Percentiles rank a stretch among this genome's conserved stretches.
Conservation (phyloP, 2,888 invertebrate species). For the Chrysolina haemoptera region DNA sequence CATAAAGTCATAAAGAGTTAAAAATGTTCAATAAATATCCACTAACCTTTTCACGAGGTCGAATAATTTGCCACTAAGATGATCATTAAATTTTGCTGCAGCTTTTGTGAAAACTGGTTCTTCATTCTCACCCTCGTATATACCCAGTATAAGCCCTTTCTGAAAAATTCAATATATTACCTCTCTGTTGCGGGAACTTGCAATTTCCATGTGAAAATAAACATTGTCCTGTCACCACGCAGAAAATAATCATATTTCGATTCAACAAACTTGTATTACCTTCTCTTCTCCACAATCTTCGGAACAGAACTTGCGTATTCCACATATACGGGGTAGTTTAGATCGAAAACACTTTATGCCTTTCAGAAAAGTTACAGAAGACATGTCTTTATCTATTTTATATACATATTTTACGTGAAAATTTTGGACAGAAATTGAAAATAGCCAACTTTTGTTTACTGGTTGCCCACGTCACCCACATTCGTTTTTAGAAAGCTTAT, state of each 20-base stretch:
- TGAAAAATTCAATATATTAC: constrained; percentile 54
- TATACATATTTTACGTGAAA: constrained; percentile 46
- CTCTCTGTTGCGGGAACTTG: not conserved
- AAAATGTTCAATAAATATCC: constrained; percentile 48
- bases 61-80: constrained; percentile 71
- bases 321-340: constrained; percentile 45
- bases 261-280: constrained; percentile 36
- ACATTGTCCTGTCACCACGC: not conserved
- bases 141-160: constrained; percentile 74
- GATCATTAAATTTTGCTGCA: constrained; percentile 72
- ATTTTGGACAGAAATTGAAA: constrained; percentile 55
- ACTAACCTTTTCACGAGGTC: constrained; percentile 71
- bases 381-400: constrained; percentile 48
- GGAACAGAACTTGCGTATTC: constrained; percentile 50
- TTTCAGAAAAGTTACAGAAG: constrained; percentile 48
- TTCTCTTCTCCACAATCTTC: constrained; percentile 54
- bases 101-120: constrained; percentile 71
- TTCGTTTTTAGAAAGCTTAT: constrained; percentile 11
- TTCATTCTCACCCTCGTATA: constrained; percentile 69
- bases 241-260: not conserved
- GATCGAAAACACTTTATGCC: constrained; percentile 51
- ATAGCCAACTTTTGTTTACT: constrained; percentile 47
- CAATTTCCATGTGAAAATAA: not conserved
- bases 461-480: constrained; percentile 44
- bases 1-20: too few relatives aligned